phyloP scores from a whole-genome alignment of 2,113 vertebrate species.

The Vulpes ferrilata region DNA sequence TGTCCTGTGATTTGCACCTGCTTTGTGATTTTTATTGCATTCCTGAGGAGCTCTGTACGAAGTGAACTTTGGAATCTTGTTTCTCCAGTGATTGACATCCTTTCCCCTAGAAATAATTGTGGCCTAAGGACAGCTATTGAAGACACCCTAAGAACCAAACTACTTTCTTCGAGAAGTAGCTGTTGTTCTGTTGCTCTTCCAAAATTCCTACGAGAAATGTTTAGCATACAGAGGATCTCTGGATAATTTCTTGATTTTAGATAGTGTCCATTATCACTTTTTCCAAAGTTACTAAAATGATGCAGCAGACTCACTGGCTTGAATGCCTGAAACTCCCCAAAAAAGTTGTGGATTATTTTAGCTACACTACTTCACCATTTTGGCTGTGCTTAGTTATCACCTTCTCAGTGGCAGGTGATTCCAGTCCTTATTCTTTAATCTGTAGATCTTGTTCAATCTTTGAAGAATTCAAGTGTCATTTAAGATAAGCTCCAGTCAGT shows the following conservation, averaged over 20 bases:
- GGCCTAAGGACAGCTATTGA: neutral
- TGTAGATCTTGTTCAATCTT: neutral
- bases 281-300: neutral
- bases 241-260: neutral
- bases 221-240: neutral
- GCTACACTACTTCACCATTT: neutral
- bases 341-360: neutral
- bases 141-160: neutral
- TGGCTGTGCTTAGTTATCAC: neutral
- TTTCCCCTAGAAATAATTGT: neutral
- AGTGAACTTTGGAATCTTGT: conserved; percentile 42
- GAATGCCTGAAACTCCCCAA: neutral
- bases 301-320: neutral
- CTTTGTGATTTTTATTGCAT: conserved; percentile 3
- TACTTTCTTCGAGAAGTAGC: neutral
- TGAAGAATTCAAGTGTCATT: neutral
- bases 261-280: neutral
- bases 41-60: conserved; percentile 14
- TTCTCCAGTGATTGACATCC: neutral
- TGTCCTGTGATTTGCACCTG: neutral
- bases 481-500: neutral
- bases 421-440: neutral
- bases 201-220: neutral
- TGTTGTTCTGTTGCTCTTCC: neutral
- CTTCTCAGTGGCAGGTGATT: neutral